Conservation (phyloP, 2,888 invertebrate genomes). For the Entomobrya proxima region DNA sequence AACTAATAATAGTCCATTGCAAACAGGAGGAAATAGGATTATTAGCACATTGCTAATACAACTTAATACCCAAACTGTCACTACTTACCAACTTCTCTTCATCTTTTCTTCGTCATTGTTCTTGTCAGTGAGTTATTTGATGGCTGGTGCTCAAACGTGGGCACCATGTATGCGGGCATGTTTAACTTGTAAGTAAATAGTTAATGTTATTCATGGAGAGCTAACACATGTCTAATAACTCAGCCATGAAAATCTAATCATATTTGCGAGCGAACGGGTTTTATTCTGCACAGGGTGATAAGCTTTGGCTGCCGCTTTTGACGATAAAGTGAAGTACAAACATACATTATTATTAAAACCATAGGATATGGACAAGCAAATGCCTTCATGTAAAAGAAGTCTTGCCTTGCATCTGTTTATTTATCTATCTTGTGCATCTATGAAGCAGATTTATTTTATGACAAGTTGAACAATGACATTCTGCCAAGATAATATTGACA, state of each 20-base stretch:
- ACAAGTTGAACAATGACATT: conserved; percentile 59
- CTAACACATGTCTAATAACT: conserved; percentile 39
- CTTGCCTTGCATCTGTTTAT: neutral
- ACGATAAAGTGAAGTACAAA: neutral
- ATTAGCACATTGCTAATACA: neutral
- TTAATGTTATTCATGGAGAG: conserved; percentile 26
- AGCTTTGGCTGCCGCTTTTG: conserved; percentile 14
- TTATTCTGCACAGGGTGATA: neutral
- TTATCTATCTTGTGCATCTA: neutral
- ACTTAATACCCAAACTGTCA: neutral
- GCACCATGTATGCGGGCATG: neutral
- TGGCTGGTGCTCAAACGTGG: neutral
- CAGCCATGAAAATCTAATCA: conserved; percentile 56
- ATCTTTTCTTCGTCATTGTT: neutral
- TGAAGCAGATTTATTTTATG: conserved; percentile 61
- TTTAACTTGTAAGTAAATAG: conserved; percentile 15
- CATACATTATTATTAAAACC: too few species aligned
- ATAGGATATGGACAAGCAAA: neutral
- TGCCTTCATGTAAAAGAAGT: neutral
- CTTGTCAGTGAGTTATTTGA: conserved; percentile 19
- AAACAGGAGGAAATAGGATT: conserved; percentile 19
- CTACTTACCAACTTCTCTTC: neutral
- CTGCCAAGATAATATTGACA: conserved; percentile 58
- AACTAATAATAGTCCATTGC: neutral
- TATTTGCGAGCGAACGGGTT: conserved; percentile 30